These are phyloP conservation scores for Miltochrista miniata DNA, from an alignment of 2,888 invertebrate genomes.

Conservation along the genomic window DNA sequence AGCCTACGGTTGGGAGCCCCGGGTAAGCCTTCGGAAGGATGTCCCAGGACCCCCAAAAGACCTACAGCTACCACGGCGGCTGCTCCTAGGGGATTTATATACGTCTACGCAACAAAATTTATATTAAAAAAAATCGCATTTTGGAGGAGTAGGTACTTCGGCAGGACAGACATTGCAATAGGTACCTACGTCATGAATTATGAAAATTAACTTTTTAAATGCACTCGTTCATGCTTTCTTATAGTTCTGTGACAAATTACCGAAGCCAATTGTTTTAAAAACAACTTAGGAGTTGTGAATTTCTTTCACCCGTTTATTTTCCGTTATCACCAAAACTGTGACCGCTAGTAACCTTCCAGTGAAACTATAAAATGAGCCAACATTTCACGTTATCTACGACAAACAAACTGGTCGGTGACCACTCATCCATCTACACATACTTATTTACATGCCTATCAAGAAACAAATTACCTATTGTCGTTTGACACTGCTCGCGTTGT, in stretches of 20 bases:
- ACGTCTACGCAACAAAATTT: too few relatives aligned
- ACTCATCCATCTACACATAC: conserved; percentile 70
- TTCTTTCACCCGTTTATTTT: conserved; percentile 1
- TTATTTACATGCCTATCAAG: conserved; percentile 80
- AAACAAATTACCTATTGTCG: conserved; percentile 77
- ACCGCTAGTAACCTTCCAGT: conserved; percentile 39
- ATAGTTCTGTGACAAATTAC: neutral
- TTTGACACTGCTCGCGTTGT: conserved; percentile 60
- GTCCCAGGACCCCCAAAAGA: too few relatives aligned
- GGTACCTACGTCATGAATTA: too few relatives aligned
- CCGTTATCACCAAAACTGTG: conserved; percentile 27
- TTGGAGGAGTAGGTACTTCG: too few relatives aligned
- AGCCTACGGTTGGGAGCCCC: too few relatives aligned
- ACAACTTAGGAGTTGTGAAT: neutral
- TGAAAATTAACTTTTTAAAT: neutral
- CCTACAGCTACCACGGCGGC: too few relatives aligned
- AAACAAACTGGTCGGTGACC: conserved; percentile 72
- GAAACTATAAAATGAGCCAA: conserved; percentile 31
- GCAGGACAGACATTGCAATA: too few relatives aligned
- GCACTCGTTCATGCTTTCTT: too few relatives aligned
- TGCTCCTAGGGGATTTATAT: too few relatives aligned
- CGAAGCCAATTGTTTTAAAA: too few relatives aligned
- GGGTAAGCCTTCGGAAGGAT: too few relatives aligned
- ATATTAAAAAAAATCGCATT: too few relatives aligned
- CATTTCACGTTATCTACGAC: conserved; percentile 50